Evolutionary conservation across 2,797 vertebrate genomes (phyloP), one percentile per base, ranked within the genome.

Genomic region (Rhadinocentrus ornatus): DNA sequence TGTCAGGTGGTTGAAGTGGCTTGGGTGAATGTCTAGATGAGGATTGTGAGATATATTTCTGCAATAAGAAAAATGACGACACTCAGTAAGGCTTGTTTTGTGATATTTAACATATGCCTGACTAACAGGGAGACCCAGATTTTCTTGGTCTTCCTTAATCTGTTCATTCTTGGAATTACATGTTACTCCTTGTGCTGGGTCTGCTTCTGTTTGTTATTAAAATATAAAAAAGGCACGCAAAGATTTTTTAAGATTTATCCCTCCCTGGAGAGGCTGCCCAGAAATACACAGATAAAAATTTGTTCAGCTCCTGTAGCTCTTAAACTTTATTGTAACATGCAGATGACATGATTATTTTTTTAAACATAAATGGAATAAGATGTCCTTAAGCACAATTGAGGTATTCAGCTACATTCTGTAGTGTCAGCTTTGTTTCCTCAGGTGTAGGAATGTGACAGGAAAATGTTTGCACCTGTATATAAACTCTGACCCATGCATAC

Each of bases 1-100:
- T 61, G 87, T 84, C 73, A 96, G 88, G 66, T 92, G 91, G 89
- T 88, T 86, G 74, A 93, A 94, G 86, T 91, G 91, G 75, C 85
- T 85, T 59, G 90, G 88, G 73, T 93, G 88, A 77, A 96, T 89
- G 32, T 64, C 81, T 75, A 92, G 89, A 66, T 93, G 82, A 67
- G 94, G 92, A 83, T 96, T 96, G 82, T 94, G 85, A 37, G 95
- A 95, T 71, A 96, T 93, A 78, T 96, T 96, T 83, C 95, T 96
- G 84, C 77, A 92, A 86, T 10, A 66, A 68, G 37, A 83, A 72
- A 72, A 1, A 3, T 46, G 37, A 64, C 5, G 50, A 56, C 20
- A 67, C 13, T 60, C n/a, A 58, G 37, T 22, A 32, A 20, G 69
- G 18, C 15, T 29, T 18, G 18, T 53, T 13, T 34, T 11, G 6